Evolutionary conservation across 1,140 invertebrate species (phyloP).

Genomic region (Sycobia sp.): DNA sequence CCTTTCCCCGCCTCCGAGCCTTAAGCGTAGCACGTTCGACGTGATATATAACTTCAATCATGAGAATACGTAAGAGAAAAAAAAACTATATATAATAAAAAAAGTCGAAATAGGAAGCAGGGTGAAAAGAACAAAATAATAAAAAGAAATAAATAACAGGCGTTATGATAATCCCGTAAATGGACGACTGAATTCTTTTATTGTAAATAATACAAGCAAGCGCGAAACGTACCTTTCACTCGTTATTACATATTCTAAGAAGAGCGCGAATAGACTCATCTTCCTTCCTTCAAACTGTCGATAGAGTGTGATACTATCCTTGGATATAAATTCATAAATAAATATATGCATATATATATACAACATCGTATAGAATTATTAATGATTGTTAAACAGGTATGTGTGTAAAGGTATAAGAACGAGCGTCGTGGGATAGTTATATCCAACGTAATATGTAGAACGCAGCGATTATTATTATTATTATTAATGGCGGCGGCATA

Average conservation of each 20-base stretch:
- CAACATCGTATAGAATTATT: background rate
- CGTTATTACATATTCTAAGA: background rate
- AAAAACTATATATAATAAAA: no score
- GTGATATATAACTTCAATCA: no score
- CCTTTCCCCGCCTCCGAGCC: no score
- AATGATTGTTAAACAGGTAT: background rate
- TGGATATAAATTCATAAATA: background rate
- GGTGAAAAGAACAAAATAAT: background rate
- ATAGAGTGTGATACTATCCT: background rate
- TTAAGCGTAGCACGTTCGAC: no score
- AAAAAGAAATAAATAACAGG: constrained; percentile 3
- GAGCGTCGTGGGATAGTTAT: background rate
- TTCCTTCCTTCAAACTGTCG: constrained; percentile 8
- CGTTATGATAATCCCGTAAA: constrained; percentile 9
- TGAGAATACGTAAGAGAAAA: no score
- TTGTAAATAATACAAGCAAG: constrained; percentile 9
- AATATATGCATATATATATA: background rate
- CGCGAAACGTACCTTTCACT: no score
- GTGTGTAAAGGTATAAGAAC: background rate
- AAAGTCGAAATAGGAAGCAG: no score
- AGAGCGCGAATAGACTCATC: background rate
- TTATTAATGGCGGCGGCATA: no score
- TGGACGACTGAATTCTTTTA: constrained; percentile 16
- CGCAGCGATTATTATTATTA: no score
- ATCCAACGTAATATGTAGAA: no score